phyloP scores from a whole-genome alignment of 1,140 invertebrate species.

The Goniozus legneri region DNA sequence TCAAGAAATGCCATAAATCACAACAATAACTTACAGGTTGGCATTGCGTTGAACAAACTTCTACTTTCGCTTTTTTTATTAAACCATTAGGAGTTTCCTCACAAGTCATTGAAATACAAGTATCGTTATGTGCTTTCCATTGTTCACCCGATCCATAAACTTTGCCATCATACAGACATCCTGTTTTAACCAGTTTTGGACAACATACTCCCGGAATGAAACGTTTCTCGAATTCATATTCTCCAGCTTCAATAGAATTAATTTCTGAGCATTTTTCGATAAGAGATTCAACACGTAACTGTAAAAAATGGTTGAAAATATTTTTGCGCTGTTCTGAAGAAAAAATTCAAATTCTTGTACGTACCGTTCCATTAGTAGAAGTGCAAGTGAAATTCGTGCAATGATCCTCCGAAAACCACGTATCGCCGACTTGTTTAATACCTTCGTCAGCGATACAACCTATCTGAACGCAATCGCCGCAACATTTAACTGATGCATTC shows the following conservation, averaged over 20 bases:
- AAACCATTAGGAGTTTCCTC: constrained; percentile 48
- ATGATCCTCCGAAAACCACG: constrained; percentile 60
- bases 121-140: constrained; percentile 55
- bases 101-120: constrained; percentile 63
- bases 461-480: constrained; percentile 62
- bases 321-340: constrained; percentile 1
- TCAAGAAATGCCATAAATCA: background rate
- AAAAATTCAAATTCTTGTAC: constrained; percentile 14
- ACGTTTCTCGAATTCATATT: constrained; percentile 53
- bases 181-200: constrained; percentile 51
- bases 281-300: constrained; percentile 50
- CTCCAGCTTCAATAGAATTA: constrained; percentile 39
- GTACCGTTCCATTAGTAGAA: constrained; percentile 55
- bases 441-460: constrained; percentile 60
- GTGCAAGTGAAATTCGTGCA: constrained; percentile 61
- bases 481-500: constrained; percentile 55
- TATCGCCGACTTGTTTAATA: constrained; percentile 51
- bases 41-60: constrained; percentile 58
- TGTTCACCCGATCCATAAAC: constrained; percentile 58
- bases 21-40: constrained; percentile 27
- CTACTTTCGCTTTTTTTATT: constrained; percentile 52
- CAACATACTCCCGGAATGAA: constrained; percentile 57
- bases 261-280: constrained; percentile 48
- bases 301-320: constrained; percentile 8
- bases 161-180: constrained; percentile 56